These are phyloP conservation scores for Oligia strigilis DNA, from an alignment of 2,888 invertebrate species.

Conservation along the genomic window DNA sequence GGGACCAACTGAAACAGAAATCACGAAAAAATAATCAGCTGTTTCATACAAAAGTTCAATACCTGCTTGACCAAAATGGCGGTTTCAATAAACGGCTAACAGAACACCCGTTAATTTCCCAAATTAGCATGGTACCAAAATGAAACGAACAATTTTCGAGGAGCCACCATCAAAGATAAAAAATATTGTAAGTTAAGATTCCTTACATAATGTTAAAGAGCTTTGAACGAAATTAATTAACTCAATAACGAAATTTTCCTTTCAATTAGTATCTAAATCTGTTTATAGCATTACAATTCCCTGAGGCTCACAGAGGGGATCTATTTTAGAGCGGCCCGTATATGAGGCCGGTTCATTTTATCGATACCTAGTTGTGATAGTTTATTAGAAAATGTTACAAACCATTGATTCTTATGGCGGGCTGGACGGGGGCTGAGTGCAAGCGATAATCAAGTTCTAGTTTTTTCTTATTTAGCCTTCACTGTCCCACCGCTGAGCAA, in stretches of 20 bases:
- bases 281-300: slow-evolving; percentile 59
- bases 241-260: slow-evolving; percentile 51
- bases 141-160: background rate
- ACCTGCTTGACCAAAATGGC: no score
- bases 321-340: slow-evolving; percentile 38
- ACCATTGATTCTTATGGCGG: slow-evolving; percentile 60
- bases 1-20: no score
- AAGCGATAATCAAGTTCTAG: slow-evolving; percentile 10
- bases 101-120: background rate
- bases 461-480: background rate
- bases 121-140: background rate
- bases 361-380: slow-evolving; percentile 36
- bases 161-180: background rate
- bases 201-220: slow-evolving; percentile 36
- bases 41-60: no score
- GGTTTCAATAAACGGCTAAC: background rate
- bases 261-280: slow-evolving; percentile 58
- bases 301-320: slow-evolving; percentile 40
- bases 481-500: background rate
- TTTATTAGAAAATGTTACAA: slow-evolving; percentile 57
- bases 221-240: slow-evolving; percentile 60
- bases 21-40: no score
- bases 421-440: slow-evolving; percentile 16
- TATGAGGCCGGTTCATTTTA: slow-evolving; percentile 25
- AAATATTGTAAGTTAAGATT: slow-evolving; percentile 34